Evolutionary conservation across 2,113 vertebrate genomes (phyloP), one percentile per base, ranked within the genome.

Genomic region (Lepisosteus osseus): DNA sequence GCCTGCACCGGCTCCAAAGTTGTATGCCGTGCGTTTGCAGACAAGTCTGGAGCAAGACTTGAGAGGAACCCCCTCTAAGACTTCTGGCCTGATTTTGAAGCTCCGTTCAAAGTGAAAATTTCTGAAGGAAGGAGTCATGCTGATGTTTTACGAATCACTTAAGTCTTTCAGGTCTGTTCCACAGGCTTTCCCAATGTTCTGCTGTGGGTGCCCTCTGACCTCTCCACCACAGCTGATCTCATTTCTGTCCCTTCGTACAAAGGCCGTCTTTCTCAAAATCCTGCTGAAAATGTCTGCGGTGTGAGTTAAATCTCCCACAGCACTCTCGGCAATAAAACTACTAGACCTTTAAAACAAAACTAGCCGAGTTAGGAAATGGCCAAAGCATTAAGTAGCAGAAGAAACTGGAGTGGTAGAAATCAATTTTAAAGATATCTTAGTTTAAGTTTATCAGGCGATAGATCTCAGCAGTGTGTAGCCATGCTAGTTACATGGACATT

Each of bases 401-500:
- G 78, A 79, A 78, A 76, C 71, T 74, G 70, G 85, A 78, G 63
- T 69, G 73, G 73, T 1, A n/a, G 68, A 70, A 78, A 86, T 87
- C 79, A 84, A 83, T 86, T 84, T 29, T 86, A 54, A 77, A 78
- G 70, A 65, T 65, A 77, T 83, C 81, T 70, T 54, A 73, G 80
- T 76, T 76, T 78, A 76, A 82, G 82, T 75, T 89, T 83, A 86
- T 70, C 54, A 14, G 7, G 78, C 77, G 86, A 85, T 87, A 83
- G 86, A 78, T 62, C 70, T 2, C 61, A 65, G 42, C 64, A 65
- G 64, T n/a, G 42, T 42, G 64, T 7, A 11, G 11, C 42, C 64
- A 41, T 65, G 64, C 6, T 45, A 6, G 45, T 55, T 15, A 29
- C 47, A 14, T 47, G 47, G 66, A 14, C 15, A 29, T 45, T n/a